These are phyloP conservation scores for Aspidiotus rigidus DNA, from an alignment of 2,888 invertebrate species.

Conservation along the genomic window DNA sequence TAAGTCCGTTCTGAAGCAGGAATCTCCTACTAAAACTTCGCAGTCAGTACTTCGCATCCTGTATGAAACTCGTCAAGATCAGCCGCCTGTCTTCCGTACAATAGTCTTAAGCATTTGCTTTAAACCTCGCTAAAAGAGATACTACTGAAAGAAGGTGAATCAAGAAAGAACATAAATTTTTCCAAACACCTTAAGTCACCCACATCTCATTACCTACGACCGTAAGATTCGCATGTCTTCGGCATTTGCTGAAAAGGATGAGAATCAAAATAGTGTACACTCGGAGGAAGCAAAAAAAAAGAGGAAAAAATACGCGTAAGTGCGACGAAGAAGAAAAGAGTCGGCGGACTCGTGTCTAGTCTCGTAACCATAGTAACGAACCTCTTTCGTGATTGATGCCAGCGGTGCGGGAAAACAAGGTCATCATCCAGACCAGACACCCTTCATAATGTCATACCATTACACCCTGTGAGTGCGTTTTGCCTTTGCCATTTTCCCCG, in stretches of 20 bases:
- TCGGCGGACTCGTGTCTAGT: conserved; percentile 30
- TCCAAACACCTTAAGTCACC: conserved; percentile 7
- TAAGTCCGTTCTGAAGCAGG: no score
- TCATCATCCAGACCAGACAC: conserved; percentile 33
- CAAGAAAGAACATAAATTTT: no score
- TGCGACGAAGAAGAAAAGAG: conserved; percentile 25
- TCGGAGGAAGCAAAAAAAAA: conserved; percentile 10
- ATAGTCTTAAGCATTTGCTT: no score
- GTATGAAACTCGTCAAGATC: no score
- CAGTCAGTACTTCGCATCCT: no score
- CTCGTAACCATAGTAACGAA: conserved; percentile 15
- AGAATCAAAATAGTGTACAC: neutral
- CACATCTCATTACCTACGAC: neutral
- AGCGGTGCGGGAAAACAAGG: conserved; percentile 32
- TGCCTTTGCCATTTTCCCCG: no score
- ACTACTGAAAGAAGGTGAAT: no score
- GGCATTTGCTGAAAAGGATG: conserved; percentile 14
- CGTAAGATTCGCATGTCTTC: conserved; percentile 18
- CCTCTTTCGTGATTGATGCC: conserved; percentile 20
- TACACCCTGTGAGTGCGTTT: conserved; percentile 4
- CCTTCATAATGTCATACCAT: conserved; percentile 31
- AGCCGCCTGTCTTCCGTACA: no score
- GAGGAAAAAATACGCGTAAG: conserved; percentile 27
- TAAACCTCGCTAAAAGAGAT: no score
- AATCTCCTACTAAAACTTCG: no score